These are phyloP conservation scores for Leuctra nigra DNA, from an alignment of 2,888 invertebrate genomes.

Conservation along the genomic window DNA sequence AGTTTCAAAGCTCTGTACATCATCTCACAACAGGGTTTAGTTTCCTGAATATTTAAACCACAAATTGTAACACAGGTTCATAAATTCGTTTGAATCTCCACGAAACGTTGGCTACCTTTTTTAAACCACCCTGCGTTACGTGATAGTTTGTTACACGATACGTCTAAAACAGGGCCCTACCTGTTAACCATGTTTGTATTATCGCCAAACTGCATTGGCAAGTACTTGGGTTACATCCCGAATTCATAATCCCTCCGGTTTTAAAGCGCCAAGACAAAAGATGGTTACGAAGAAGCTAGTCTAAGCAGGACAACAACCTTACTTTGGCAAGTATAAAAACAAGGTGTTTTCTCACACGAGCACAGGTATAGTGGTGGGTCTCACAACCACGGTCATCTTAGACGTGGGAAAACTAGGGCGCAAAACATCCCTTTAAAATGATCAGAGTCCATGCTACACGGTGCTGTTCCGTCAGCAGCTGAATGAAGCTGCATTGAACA, in stretches of 20 bases:
- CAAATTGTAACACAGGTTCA: too few species aligned
- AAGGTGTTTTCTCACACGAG: slow-evolving; percentile 16
- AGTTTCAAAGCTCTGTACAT: too few species aligned
- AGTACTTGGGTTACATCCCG: not conserved
- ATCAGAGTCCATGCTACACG: not conserved
- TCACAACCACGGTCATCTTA: not conserved
- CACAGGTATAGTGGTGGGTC: not conserved
- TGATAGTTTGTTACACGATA: not conserved
- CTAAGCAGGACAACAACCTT: slow-evolving; percentile 18
- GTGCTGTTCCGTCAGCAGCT: too few species aligned
- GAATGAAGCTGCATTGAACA: too few species aligned
- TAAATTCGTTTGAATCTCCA: too few species aligned
- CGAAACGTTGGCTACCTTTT: not conserved
- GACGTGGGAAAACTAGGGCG: not conserved
- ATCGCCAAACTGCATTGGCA: not conserved
- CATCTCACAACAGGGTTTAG: too few species aligned
- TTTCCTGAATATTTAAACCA: too few species aligned
- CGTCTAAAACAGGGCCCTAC: not conserved
- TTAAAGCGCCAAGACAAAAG: not conserved
- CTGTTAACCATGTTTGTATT: not conserved
- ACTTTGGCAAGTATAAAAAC: slow-evolving; percentile 6
- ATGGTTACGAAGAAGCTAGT: not conserved
- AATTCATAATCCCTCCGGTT: not conserved
- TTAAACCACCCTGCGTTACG: not conserved
- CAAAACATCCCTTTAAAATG: not conserved